Conservation (phyloP, 2,888 invertebrate species). For the Alloscopus bannaensis region DNA sequence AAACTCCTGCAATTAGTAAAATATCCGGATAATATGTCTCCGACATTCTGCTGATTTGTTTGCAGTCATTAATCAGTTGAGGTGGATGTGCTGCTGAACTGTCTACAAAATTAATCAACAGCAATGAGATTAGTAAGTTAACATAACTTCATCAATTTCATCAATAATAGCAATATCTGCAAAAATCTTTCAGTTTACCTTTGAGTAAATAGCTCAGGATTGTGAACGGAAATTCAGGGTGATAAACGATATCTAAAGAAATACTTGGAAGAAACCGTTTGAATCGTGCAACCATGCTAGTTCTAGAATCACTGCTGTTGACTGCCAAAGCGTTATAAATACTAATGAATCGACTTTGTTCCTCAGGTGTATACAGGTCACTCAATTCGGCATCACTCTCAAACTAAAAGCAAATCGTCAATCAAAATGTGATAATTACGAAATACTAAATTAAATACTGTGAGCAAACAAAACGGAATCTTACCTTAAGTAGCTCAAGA, state of each 20-base stretch:
- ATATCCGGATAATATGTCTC: constrained; percentile 55
- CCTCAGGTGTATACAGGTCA: constrained; percentile 4
- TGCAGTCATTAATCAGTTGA: constrained; percentile 53
- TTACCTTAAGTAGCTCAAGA: constrained; percentile 34
- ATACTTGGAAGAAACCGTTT: constrained; percentile 17
- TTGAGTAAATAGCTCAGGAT: background rate
- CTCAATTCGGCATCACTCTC: background rate
- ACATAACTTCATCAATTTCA: too few relatives aligned
- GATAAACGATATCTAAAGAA: constrained; percentile 46
- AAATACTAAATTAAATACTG: background rate
- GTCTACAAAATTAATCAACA: background rate
- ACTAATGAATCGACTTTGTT: background rate
- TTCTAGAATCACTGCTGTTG: constrained; percentile 12
- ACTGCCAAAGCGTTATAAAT: constrained; percentile 18
- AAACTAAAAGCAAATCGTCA: constrained; percentile 6
- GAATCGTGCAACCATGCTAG: background rate
- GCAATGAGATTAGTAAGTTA: too few relatives aligned
- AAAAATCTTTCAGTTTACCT: background rate
- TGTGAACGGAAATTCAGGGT: constrained; percentile 48
- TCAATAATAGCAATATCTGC: too few relatives aligned
- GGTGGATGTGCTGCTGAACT: background rate
- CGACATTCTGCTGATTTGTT: constrained; percentile 52
- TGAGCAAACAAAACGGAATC: background rate
- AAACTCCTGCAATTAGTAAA: constrained; percentile 46
- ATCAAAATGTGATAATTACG: background rate